Percentiles rank a stretch among this genome's conserved stretches.
These are phyloP conservation scores for Ditula angustiorana DNA, from an alignment of 2,888 invertebrate genomes.

Conservation along the genomic window DNA sequence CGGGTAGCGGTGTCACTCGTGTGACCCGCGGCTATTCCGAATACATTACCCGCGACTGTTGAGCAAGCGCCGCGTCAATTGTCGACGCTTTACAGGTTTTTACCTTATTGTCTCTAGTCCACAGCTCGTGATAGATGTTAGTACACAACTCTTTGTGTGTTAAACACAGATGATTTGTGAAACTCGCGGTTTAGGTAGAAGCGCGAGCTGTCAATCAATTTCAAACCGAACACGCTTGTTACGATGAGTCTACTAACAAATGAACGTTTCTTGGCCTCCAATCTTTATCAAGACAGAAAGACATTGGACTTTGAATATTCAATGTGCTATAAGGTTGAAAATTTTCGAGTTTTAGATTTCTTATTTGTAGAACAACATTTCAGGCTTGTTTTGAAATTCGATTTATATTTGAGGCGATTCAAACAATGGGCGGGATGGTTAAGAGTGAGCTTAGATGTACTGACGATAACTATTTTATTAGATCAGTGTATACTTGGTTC, in stretches of 20 bases:
- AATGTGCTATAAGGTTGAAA: neutral
- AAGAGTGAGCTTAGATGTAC: no score
- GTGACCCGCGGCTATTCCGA: constrained; percentile 69
- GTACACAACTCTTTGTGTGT: constrained; percentile 24
- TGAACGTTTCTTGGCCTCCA: neutral
- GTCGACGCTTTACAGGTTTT: constrained; percentile 21
- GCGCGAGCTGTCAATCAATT: constrained; percentile 23
- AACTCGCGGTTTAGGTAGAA: constrained; percentile 9
- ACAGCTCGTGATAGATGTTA: constrained; percentile 21
- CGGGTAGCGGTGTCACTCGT: constrained; percentile 59
- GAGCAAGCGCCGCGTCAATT: constrained; percentile 52
- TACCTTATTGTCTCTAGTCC: constrained; percentile 32
- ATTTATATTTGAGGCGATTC: no score
- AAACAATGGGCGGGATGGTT: no score
- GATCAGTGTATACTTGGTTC: no score
- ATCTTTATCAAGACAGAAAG: neutral
- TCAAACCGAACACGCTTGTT: neutral
- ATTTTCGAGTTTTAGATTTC: neutral
- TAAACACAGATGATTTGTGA: constrained; percentile 32
- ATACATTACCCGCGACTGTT: constrained; percentile 73
- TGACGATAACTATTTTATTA: no score
- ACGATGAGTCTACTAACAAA: neutral
- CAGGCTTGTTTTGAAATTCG: no score
- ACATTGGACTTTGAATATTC: neutral
- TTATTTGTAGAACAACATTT: no score